Evolutionary conservation across 2,888 invertebrate genomes (phyloP).

Genomic region (Drosophila phalerata): DNA sequence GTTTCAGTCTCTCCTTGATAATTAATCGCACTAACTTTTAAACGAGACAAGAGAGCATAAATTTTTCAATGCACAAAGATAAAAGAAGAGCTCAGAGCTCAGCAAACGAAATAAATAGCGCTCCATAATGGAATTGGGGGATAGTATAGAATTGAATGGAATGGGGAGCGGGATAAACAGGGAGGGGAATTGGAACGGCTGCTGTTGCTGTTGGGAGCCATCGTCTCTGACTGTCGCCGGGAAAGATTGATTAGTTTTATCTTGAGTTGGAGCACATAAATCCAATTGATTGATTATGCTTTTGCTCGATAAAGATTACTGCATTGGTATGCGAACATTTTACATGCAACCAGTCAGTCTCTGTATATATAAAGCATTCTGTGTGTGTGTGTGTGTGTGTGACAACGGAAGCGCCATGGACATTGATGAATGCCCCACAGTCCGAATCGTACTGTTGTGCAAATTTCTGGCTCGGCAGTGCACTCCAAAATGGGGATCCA

Average conservation of each 20-base stretch:
- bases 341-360: slow-evolving; percentile 50
- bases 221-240: slow-evolving; percentile 67
- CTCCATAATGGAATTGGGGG: slow-evolving; percentile 30
- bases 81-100: slow-evolving; percentile 30
- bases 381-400: slow-evolving; percentile 33
- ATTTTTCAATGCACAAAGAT: slow-evolving; percentile 30
- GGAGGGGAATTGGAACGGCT: neutral
- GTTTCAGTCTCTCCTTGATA: slow-evolving; percentile 39
- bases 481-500: slow-evolving; percentile 45
- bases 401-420: slow-evolving; percentile 70
- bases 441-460: slow-evolving; percentile 44
- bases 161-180: neutral
- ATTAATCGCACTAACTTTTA: slow-evolving; percentile 66
- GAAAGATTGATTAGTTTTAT: slow-evolving; percentile 85
- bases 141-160: slow-evolving; percentile 1
- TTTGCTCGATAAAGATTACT: slow-evolving; percentile 78
- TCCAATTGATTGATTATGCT: slow-evolving; percentile 85
- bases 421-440: slow-evolving; percentile 74
- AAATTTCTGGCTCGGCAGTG: slow-evolving; percentile 34
- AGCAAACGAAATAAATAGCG: slow-evolving; percentile 58
- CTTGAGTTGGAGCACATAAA: slow-evolving; percentile 83
- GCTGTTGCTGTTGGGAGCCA: slow-evolving; percentile 23
- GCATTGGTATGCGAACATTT: slow-evolving; percentile 62
- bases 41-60: slow-evolving; percentile 43
- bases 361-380: neutral